Base-by-base conservation (phyloP, 2,113 vertebrate species). In the Mungos mungo region DNA sequence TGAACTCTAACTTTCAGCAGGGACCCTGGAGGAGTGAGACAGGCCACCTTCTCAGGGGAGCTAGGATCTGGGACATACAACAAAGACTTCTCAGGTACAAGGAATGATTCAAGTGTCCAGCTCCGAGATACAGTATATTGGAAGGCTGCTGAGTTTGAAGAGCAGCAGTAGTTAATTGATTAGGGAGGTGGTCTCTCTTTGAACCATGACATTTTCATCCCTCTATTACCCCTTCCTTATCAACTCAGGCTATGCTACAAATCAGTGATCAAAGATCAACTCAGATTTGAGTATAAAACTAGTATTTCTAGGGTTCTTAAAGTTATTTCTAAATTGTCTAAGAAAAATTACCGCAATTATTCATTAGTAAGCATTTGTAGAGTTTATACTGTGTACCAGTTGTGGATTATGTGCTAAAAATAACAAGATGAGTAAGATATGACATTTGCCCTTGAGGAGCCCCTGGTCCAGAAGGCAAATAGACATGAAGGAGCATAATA, bases 301-400 rank as follows among this genome's bases (percentile, higher is more conserved):
- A 87, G 21, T 86, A 92, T 38, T 68, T 93, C 8, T 63, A 76
- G 74, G 33, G 29, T 86, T 18, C 29, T 94, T 23, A 72, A 93
- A 86, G 52, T 81, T 69, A 90, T 80, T 80, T 92, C 47, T 35
- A 52, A 63, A 92, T 21, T 92, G 41, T 93, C 38, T 77, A 90
- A 86, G 57, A 91, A 88, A 71, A 93, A 89, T 29, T 74, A 23
- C 2, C 72, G 92, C 6, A 76, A 5, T 77, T 93, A 77, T 90
- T 87, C 35, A 57, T 65, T 76, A 72, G 52, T 82, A 77, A 93
- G 4, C 7, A 82, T 52, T 47, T 47, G 15, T 66, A 88, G 35
- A 50, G 10, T 29, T 84, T 60, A 57, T 14, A 79, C 25, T 79
- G 12, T 35, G 3, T 79, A 65, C 10, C 7, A 35, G 41, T 45